Evolutionary conservation across 2,113 vertebrate species (phyloP).

Genomic region (Mormyrus iriodes): DNA sequence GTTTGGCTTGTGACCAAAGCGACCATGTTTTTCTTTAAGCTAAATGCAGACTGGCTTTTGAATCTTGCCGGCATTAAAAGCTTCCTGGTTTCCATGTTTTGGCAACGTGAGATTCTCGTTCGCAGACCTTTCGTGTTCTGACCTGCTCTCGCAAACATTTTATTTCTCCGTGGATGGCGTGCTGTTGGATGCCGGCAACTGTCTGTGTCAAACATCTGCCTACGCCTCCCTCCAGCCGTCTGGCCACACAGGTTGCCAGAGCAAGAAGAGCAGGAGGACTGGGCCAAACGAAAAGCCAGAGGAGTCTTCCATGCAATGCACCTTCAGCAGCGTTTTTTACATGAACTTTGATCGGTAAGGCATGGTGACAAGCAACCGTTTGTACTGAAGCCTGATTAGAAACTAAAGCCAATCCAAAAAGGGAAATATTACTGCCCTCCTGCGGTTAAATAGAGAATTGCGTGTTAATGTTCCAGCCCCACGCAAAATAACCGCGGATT

Average conservation of each 20-base stretch:
- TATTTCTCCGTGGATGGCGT: neutral
- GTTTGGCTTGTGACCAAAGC: neutral
- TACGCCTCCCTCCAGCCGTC: neutral
- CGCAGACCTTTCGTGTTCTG: neutral
- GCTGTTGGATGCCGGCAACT: neutral
- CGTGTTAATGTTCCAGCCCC: neutral
- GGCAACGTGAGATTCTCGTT: neutral
- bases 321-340: neutral
- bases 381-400: neutral
- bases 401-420: neutral
- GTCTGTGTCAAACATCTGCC: neutral
- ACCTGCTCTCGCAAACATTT: neutral
- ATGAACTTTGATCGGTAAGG: neutral
- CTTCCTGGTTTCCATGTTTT: neutral
- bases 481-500: neutral
- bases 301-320: neutral
- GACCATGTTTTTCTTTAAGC: neutral
- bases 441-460: conserved; percentile 15
- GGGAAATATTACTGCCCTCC: neutral
- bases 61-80: neutral
- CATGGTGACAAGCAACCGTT: neutral
- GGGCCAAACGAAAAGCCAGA: neutral
- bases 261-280: neutral
- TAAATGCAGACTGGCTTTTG: neutral
- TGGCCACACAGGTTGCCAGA: neutral